Conservation (phyloP, 2,888 invertebrate species). For the Volucella inflata region DNA sequence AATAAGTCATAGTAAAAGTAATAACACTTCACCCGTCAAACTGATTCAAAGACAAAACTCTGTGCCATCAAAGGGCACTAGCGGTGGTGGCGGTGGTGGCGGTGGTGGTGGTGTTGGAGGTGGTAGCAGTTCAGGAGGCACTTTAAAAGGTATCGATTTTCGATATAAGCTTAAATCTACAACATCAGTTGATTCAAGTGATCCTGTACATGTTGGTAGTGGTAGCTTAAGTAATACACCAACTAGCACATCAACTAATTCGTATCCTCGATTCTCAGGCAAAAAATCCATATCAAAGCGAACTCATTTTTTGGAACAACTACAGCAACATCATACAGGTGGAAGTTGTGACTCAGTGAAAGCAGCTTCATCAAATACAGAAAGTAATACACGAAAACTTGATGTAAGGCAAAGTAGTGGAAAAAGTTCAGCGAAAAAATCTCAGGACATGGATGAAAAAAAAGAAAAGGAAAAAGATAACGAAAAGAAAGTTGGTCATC, state of each 20-base stretch:
- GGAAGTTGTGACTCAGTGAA: neutral
- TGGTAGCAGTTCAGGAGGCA: neutral
- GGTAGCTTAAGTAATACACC: neutral
- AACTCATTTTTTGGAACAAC: constrained; percentile 33
- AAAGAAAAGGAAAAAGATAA: constrained; percentile 46
- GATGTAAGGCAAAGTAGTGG: constrained; percentile 36
- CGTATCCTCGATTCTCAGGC: constrained; percentile 7
- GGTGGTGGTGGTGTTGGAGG: constrained; percentile 6
- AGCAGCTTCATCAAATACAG: neutral
- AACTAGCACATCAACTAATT: constrained; percentile 15
- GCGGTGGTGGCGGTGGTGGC: constrained; percentile 13
- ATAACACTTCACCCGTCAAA: constrained; percentile 59
- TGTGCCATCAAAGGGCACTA: constrained; percentile 46
- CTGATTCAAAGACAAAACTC: constrained; percentile 62
- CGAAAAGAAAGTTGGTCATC: constrained; percentile 40
- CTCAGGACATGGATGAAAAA: constrained; percentile 56
- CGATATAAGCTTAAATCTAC: constrained; percentile 52
- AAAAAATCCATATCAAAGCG: constrained; percentile 42
- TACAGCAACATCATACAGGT: constrained; percentile 5
- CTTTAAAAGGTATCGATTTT: constrained; percentile 41
- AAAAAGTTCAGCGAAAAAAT: constrained; percentile 35
- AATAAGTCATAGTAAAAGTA: constrained; percentile 48
- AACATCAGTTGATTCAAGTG: constrained; percentile 14
- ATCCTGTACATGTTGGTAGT: constrained; percentile 17
- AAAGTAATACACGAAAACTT: constrained; percentile 42